These are phyloP conservation scores for Apotomis betuletana DNA, from an alignment of 2,888 invertebrate genomes.

Conservation along the genomic window DNA sequence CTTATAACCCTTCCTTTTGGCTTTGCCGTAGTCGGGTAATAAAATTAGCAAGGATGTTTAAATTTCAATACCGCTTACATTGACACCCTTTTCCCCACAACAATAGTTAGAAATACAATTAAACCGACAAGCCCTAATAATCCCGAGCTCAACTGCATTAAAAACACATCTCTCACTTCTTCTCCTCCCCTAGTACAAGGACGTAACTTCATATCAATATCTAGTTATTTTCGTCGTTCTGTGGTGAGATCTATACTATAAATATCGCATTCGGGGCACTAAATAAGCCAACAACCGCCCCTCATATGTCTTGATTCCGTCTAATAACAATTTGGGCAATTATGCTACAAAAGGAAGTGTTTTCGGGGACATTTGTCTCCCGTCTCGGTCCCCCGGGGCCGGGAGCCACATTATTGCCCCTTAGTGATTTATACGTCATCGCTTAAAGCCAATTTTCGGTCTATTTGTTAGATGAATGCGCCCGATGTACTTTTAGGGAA, in stretches of 20 bases:
- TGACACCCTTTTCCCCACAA: neutral
- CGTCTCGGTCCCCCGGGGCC: slow-evolving; percentile 60
- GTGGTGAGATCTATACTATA: slow-evolving; percentile 55
- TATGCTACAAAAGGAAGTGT: slow-evolving; percentile 82
- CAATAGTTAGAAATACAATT: slow-evolving; percentile 8
- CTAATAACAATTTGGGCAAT: slow-evolving; percentile 83
- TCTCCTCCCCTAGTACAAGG: neutral
- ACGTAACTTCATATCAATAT: neutral
- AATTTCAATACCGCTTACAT: neutral
- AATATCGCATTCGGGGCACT: slow-evolving; percentile 57
- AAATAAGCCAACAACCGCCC: slow-evolving; percentile 44
- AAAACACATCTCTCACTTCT: slow-evolving; percentile 72
- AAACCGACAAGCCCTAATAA: slow-evolving; percentile 49
- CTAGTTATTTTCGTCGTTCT: neutral
- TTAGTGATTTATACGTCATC: slow-evolving; percentile 73
- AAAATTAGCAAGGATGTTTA: no score
- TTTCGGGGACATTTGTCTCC: slow-evolving; percentile 70
- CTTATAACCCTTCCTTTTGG: no score
- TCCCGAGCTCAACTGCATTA: slow-evolving; percentile 72
- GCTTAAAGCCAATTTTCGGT: slow-evolving; percentile 62
- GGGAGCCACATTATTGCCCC: slow-evolving; percentile 77
- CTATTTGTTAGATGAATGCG: slow-evolving; percentile 43
- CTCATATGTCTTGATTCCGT: slow-evolving; percentile 82
- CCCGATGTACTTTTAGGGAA: slow-evolving; percentile 26
- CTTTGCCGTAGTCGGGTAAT: no score